Evolutionary conservation across 2,888 invertebrate genomes (phyloP).

Genomic region (Pseudanteris insignis): DNA sequence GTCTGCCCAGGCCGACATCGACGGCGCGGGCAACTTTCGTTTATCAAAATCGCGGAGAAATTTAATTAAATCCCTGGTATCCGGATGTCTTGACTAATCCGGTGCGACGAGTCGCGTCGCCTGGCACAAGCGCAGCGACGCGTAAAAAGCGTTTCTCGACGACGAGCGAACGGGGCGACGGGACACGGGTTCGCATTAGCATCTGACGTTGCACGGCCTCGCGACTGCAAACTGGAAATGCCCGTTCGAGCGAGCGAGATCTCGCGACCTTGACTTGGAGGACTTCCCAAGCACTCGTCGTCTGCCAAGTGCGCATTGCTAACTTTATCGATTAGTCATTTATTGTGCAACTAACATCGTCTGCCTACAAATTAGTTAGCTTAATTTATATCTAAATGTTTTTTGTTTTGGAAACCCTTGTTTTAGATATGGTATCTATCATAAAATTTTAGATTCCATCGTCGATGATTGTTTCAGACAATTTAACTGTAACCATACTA

Average conservation of each 20-base stretch:
- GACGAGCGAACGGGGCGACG: constrained; percentile 14
- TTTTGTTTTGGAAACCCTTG: neutral
- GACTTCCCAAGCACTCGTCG: constrained; percentile 48
- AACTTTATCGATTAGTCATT: constrained; percentile 54
- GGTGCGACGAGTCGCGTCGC: constrained; percentile 18
- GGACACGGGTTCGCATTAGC: constrained; percentile 48
- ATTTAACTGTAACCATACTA: neutral
- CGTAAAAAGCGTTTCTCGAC: constrained; percentile 20
- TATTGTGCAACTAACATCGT: constrained; percentile 45
- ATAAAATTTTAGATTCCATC: too few relatives aligned
- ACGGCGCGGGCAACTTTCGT: constrained; percentile 34
- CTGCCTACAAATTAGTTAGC: constrained; percentile 57
- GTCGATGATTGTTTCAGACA: neutral
- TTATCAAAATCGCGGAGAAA: constrained; percentile 40
- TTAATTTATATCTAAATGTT: constrained; percentile 27
- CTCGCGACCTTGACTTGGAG: constrained; percentile 54
- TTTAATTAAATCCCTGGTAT: constrained; percentile 42
- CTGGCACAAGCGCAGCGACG: constrained; percentile 13
- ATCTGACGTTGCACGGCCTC: constrained; percentile 34
- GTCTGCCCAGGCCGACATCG: too few relatives aligned
- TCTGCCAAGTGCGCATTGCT: constrained; percentile 28
- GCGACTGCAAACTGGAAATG: constrained; percentile 52
- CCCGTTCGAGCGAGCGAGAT: constrained; percentile 42
- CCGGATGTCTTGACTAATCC: constrained; percentile 33
- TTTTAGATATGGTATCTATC: too few relatives aligned